Evolutionary conservation across 2,113 vertebrate genomes (phyloP).

Genomic region (Calyptommatus sinebrachiatus): DNA sequence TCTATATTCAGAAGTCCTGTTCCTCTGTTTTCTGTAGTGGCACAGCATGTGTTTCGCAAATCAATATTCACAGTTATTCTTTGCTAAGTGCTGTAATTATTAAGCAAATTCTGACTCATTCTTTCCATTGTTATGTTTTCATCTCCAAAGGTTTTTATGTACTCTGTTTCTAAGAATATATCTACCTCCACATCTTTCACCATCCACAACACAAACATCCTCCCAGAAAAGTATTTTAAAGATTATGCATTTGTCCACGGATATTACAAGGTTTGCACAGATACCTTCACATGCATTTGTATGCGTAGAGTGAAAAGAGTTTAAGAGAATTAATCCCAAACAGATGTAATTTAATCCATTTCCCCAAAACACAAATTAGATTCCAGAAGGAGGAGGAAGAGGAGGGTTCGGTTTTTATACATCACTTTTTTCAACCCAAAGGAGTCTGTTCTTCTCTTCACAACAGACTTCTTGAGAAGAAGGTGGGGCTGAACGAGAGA

Average conservation of each 20-base stretch:
- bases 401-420: too few species aligned
- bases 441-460: too few species aligned
- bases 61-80: conserved; percentile 49
- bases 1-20: background rate
- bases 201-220: background rate
- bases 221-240: background rate
- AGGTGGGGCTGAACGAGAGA: too few species aligned
- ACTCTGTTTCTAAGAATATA: conserved; percentile 41
- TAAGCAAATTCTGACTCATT: conserved; percentile 63
- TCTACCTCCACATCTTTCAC: too few species aligned
- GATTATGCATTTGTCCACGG: background rate
- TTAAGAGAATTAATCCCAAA: too few species aligned
- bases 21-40: conserved; percentile 42
- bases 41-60: conserved; percentile 44
- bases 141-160: conserved; percentile 35
- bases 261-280: background rate
- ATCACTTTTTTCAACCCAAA: too few species aligned
- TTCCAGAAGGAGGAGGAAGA: too few species aligned
- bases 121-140: conserved; percentile 44
- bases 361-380: too few species aligned
- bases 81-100: conserved; percentile 59
- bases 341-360: too few species aligned
- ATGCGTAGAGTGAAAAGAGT: too few species aligned
- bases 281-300: too few species aligned
- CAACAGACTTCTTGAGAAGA: too few species aligned